Evolutionary conservation across 2,797 vertebrate species (phyloP), one percentile per base, ranked within the genome.

Genomic region (Galaxias olidus): DNA sequence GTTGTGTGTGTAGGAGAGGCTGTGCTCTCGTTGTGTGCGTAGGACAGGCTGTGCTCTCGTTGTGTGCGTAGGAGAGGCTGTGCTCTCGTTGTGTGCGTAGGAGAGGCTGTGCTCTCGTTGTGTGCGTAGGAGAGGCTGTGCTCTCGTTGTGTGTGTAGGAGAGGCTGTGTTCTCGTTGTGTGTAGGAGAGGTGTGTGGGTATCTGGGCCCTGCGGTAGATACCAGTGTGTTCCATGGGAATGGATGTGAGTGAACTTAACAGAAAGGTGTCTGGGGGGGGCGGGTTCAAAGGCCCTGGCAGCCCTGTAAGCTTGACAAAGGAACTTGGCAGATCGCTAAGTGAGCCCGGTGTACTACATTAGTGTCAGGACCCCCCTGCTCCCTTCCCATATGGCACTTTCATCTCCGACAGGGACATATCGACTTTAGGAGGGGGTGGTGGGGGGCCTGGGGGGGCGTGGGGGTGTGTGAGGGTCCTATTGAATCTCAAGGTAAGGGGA

Each of bases 381-480:
- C 86, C 86, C 86, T 88, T 83, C 88, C 88, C 84, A 88, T 88
- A 89, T 87, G 84, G 82, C 89, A 87, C 92, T 93, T 93, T 93
- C 92, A 93, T 93, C 91, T 93, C 86, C 89, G 90, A 92, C 90
- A 91, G 74, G 79, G 89, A 91, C 90, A 79, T 90, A 92, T 92
- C 88, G 90, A 89, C 83, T 88, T 79, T 78, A 84, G 86, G 85
- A 76, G 80, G 74, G 83, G 72, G 61, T 51, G 63, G 63, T 43
- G 68, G 11, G 12, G 19, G 59, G 63, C 47, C 54, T 47, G 66
- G 48, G 59, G 58, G 59, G 72, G 83, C 75, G 73, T 65, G 67
- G 79, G 41, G 67, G 58, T 70, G 77, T 69, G 53, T 57, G 59
- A 68, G 52, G 55, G 52, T 84, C 84, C 84, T 77, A 90, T 91